Percentiles rank a stretch among this genome's conserved stretches.
Conservation (phyloP, 2,113 vertebrate genomes). For the Vulpes lagopus region DNA sequence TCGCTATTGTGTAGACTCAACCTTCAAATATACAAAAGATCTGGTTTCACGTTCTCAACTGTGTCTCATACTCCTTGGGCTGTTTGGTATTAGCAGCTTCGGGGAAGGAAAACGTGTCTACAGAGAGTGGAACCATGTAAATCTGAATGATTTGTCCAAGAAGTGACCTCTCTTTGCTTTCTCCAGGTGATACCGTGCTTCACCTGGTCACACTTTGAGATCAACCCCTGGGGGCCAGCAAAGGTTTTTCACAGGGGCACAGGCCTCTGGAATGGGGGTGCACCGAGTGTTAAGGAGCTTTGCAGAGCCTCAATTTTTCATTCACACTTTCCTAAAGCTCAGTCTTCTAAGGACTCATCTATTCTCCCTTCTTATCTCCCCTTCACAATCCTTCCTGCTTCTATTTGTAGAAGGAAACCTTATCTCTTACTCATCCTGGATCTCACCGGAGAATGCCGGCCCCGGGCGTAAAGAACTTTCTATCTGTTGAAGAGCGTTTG, state of each 20-base stretch:
- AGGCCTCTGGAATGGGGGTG: neutral
- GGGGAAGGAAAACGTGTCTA: slow-evolving; percentile 27
- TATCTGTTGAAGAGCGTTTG: neutral
- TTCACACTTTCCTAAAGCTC: neutral
- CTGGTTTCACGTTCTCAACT: slow-evolving; percentile 64
- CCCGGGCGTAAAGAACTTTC: neutral
- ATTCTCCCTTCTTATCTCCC: neutral
- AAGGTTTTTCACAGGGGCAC: neutral
- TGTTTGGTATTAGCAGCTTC: slow-evolving; percentile 45
- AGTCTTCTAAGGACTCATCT: neutral
- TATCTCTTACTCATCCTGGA: neutral
- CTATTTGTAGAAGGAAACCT: neutral
- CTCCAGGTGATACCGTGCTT: neutral
- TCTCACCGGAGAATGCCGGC: too few relatives aligned
- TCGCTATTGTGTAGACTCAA: slow-evolving; percentile 68
- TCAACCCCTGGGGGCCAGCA: neutral
- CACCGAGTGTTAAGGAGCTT: neutral
- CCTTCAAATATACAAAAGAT: slow-evolving; percentile 73
- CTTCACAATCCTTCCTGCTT: neutral
- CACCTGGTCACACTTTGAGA: neutral
- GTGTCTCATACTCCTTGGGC: slow-evolving; percentile 34
- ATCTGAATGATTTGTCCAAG: neutral
- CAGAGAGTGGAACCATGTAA: slow-evolving; percentile 36
- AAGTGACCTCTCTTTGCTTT: neutral
- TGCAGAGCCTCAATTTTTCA: neutral